A percentile compares a stretch with the other conserved stretches of the same genome.
Evolutionary conservation across 2,797 vertebrate genomes (phyloP).

Genomic region (Champsocephalus esox): DNA sequence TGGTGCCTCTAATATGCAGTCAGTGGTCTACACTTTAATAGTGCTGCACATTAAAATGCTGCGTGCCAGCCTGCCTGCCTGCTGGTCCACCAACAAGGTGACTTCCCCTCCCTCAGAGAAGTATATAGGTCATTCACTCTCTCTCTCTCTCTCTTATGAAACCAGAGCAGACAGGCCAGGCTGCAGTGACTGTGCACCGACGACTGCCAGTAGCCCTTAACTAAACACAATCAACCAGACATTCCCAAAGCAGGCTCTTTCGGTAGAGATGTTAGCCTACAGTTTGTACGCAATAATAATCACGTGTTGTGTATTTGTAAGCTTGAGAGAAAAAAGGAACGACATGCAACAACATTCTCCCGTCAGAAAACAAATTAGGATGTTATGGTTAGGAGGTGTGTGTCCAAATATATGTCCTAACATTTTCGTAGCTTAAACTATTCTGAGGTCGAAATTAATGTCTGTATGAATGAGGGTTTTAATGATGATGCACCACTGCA

Average conservation of each 20-base stretch:
- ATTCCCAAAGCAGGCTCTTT: conserved; percentile 45
- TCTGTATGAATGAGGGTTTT: conserved; percentile 22
- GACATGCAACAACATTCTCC: conserved; percentile 13
- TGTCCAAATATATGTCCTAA: conserved; percentile 5
- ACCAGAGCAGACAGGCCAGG: conserved; percentile 77
- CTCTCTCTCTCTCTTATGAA: conserved; percentile 77
- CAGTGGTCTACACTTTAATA: conserved; percentile 67
- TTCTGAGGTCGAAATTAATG: conserved; percentile 32
- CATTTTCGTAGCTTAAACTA: conserved; percentile 36
- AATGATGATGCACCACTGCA: conserved; percentile 20
- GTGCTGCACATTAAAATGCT: conserved; percentile 64
- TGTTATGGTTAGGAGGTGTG: conserved; percentile 22
- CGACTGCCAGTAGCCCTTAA: conserved; percentile 62
- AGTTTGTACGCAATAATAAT: conserved; percentile 26
- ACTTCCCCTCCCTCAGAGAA: conserved; percentile 82
- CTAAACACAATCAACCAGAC: conserved; percentile 62
- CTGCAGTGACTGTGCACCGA: conserved; percentile 81
- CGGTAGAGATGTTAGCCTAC: conserved; percentile 19
- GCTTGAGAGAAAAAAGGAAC: background rate
- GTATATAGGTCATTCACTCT: conserved; percentile 84
- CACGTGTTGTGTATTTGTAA: conserved; percentile 15
- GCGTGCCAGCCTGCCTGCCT: conserved; percentile 62
- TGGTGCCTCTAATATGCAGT: conserved; percentile 42
- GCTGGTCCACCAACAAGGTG: conserved; percentile 82
- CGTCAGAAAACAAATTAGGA: conserved; percentile 21